Percentiles rank a stretch among this genome's conserved stretches.
These are phyloP conservation scores for Drosophila azteca DNA, from an alignment of 1,140 invertebrate genomes.

Conservation along the genomic window DNA sequence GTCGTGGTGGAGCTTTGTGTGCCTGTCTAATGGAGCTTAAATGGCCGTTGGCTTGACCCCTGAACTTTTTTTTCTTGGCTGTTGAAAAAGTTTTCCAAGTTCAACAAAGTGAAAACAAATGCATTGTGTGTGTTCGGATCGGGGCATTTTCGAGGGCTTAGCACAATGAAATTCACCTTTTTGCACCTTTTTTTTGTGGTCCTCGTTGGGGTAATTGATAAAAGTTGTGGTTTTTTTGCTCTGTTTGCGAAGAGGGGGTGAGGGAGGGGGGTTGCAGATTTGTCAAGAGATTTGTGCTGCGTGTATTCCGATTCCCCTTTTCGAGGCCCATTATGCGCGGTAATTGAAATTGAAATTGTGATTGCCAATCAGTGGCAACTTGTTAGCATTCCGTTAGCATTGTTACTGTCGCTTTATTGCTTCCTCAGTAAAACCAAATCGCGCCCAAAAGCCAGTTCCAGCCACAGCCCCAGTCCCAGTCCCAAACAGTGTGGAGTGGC, in stretches of 20 bases:
- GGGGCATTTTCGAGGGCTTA: constrained; percentile 11
- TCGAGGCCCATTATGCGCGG: constrained; percentile 6
- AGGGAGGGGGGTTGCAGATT: constrained; percentile 4
- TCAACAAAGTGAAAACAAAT: constrained; percentile 68
- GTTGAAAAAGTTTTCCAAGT: constrained; percentile 43
- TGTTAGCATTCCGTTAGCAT: constrained; percentile 16
- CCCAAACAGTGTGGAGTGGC: constrained; percentile 10
- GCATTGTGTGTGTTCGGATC: constrained; percentile 29
- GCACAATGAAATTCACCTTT: constrained; percentile 39
- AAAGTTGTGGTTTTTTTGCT: constrained; percentile 27
- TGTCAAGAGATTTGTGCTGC: constrained; percentile 29
- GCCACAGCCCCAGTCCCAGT: neutral
- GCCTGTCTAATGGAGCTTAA: constrained; percentile 72
- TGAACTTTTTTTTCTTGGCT: constrained; percentile 55
- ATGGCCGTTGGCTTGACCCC: constrained; percentile 60
- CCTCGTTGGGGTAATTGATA: constrained; percentile 38
- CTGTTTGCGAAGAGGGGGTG: neutral
- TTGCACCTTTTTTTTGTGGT: constrained; percentile 37
- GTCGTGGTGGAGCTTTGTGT: constrained; percentile 27
- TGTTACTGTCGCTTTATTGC: constrained; percentile 38
- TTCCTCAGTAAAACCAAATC: constrained; percentile 35
- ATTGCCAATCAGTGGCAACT: constrained; percentile 17
- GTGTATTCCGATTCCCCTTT: constrained; percentile 1
- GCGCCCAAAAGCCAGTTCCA: neutral
- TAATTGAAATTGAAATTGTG: constrained; percentile 33